These are phyloP conservation scores for Acleris cristana DNA, from an alignment of 2,888 invertebrate species.

Conservation along the genomic window DNA sequence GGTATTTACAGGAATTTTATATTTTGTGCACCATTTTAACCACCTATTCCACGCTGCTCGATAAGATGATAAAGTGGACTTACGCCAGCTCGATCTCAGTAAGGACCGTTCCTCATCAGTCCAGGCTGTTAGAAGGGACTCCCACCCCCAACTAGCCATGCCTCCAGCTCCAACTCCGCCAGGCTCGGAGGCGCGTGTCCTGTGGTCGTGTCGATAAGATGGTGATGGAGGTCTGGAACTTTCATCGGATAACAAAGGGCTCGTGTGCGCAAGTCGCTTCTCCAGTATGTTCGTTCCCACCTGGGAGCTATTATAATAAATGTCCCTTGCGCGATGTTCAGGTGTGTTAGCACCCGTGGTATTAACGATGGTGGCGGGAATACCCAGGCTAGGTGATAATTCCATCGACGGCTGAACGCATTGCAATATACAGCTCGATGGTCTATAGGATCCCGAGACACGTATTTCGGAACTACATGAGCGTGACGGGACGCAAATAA, in stretches of 20 bases:
- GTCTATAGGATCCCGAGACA: neutral
- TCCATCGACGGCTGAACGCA: conserved; percentile 7
- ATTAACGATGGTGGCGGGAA: conserved; percentile 12
- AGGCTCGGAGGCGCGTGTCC: neutral
- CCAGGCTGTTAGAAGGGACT: too few species aligned
- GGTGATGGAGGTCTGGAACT: neutral
- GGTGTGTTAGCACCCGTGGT: neutral
- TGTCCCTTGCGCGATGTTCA: neutral
- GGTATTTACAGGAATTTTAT: neutral
- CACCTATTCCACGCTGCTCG: conserved; percentile 6
- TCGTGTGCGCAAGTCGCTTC: neutral
- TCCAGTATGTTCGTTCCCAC: conserved; percentile 1
- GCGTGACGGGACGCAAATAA: neutral
- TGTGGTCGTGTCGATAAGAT: conserved; percentile 1
- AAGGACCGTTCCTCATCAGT: too few species aligned
- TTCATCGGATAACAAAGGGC: neutral
- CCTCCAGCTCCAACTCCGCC: too few species aligned
- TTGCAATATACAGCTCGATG: neutral
- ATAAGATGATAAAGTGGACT: neutral
- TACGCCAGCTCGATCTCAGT: too few species aligned
- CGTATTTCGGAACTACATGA: conserved; percentile 4
- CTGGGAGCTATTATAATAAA: conserved; percentile 4
- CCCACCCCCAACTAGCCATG: too few species aligned
- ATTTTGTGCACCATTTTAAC: neutral
- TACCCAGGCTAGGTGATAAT: neutral